Conservation (phyloP, 2,888 invertebrate genomes). For the Mythimna impura region DNA sequence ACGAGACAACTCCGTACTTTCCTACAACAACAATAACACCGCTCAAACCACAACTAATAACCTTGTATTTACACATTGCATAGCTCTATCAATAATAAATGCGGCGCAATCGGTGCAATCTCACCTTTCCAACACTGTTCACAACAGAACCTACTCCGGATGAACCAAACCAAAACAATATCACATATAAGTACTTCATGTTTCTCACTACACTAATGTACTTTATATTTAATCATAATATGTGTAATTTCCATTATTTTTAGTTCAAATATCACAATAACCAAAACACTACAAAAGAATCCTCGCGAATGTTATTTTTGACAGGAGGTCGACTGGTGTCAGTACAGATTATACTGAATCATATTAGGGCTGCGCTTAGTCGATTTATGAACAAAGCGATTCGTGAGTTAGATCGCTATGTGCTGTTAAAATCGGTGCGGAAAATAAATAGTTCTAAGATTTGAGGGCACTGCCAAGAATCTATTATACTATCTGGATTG, state of each 20-base stretch:
- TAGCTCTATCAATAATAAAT: constrained; percentile 64
- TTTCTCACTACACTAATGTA: constrained; percentile 63
- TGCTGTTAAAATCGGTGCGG: no score
- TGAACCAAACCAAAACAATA: constrained; percentile 79
- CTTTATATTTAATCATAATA: constrained; percentile 50
- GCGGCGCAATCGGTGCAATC: constrained; percentile 69
- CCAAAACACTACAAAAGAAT: constrained; percentile 66
- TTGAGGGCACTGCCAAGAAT: no score
- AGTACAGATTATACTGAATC: constrained; percentile 39
- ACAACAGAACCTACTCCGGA: constrained; percentile 78
- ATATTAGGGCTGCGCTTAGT: constrained; percentile 27
- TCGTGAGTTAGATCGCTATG: no score
- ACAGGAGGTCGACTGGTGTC: constrained; percentile 48
- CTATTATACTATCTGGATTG: no score
- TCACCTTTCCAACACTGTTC: constrained; percentile 82
- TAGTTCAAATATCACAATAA: constrained; percentile 58
- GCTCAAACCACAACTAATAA: constrained; percentile 38
- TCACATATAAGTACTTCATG: constrained; percentile 78
- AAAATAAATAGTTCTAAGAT: no score
- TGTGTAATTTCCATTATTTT: constrained; percentile 71
- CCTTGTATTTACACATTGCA: constrained; percentile 49
- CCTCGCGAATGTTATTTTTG: constrained; percentile 55
- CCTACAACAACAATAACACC: constrained; percentile 79
- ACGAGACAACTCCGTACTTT: constrained; percentile 92
- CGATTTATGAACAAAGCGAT: background rate